Base-by-base conservation (phyloP, 2,113 vertebrate species). In the Chloebia gouldiae region DNA sequence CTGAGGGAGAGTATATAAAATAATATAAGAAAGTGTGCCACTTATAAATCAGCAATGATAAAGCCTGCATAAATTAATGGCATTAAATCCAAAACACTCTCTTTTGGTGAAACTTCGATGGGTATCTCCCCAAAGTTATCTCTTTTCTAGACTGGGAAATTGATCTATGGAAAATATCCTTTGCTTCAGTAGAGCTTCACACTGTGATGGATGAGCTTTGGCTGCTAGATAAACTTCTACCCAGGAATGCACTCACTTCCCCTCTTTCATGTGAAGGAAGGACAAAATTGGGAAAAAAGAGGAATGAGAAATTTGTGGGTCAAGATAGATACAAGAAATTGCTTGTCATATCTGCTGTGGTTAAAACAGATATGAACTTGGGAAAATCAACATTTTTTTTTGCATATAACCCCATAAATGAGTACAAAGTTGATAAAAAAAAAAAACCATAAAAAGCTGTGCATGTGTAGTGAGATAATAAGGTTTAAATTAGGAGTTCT, bases 401-500 rank as follows among this genome's bases (percentile, higher is more conserved):
- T 28, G 2, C 11, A 39, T 57, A 18, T 53, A 81, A 17, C 5
- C 5, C 39, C 15, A n/a, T 44, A 50, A 65, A 7, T 28, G 16
- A 81, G 31, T 22, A 45, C 6, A 37, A 82, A 54, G 5, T 51
- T 42, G 9, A 6, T 39, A 53, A 44, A 80, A 31, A 40, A 49
- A 0, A 0, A n/a, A 40, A 40, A 40, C 40, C 49, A 24, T 13
- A 61, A 39, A 54, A 71, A 53, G 4, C 10, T 66, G 21, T 12
- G 2, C 14, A 59, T 10, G 2, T 20, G 6, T 10, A 28, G 6
- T 53, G 31, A 71, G n/a, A 3, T 21, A 65, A 17, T 1, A 23
- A 66, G 18, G 25, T 66, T 80, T 77, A 44, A 76, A 37, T 44
- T 63, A 53, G n/a, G 14, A 72, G 4, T 20, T 53, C 16, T 27